A percentile compares a stretch with the other conserved stretches of the same genome.
phyloP scores from a whole-genome alignment of 2,797 vertebrate species.

The Anomalospiza imberbis region DNA sequence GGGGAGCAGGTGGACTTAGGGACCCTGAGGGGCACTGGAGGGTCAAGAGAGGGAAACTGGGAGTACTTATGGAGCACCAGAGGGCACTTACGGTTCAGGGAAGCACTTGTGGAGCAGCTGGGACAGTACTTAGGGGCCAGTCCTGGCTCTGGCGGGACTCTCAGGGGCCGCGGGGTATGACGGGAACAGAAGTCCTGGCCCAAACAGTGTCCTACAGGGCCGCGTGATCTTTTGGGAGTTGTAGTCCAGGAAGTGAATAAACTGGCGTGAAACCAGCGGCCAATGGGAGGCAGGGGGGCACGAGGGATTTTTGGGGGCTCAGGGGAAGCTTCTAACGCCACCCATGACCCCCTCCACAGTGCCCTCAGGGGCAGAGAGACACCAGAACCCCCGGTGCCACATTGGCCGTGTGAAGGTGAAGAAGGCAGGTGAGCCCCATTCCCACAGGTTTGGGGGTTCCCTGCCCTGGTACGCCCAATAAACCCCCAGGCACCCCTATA shows the following conservation, averaged over 20 bases:
- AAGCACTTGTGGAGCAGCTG: neutral
- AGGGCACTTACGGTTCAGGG: neutral
- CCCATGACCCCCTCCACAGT: no score
- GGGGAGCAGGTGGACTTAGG: fast-evolving
- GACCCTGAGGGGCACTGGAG: no score
- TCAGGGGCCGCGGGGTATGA: neutral
- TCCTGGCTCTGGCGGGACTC: fast-evolving
- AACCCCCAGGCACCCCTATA: neutral
- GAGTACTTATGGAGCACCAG: no score
- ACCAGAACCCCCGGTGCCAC: neutral
- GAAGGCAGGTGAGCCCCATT: neutral
- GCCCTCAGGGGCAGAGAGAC: neutral
- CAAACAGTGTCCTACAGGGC: fast-evolving
- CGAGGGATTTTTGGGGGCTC: neutral
- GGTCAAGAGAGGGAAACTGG: neutral
- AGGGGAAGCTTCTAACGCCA: no score
- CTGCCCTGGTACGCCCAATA: neutral
- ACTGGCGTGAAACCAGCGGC: neutral
- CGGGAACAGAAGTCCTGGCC: neutral
- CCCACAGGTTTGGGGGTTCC: neutral
- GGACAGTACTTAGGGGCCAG: fast-evolving
- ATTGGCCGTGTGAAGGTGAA: neutral
- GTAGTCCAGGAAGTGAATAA: no score
- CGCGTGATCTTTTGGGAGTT: neutral
- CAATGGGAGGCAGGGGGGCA: neutral